Conservation (phyloP, 1,140 invertebrate species). For the Pristionchus pacificus region DNA sequence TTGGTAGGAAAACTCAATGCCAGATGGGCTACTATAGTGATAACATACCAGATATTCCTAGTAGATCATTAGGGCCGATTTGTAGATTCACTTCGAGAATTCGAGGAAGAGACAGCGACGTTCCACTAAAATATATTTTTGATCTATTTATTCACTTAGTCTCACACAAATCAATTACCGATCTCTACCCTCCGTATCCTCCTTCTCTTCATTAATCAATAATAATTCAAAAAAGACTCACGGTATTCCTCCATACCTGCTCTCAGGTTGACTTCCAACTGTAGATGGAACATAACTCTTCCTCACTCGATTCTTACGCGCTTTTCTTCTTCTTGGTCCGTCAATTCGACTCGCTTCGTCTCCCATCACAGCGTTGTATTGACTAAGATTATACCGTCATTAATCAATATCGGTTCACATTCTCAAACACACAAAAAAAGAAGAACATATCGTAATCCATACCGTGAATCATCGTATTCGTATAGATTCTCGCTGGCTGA, state of each 20-base stretch:
- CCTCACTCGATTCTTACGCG: constrained; percentile 23
- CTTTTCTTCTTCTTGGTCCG: constrained; percentile 20
- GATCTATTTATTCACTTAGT: no score
- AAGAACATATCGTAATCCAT: constrained; percentile 3
- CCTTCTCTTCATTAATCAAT: background rate
- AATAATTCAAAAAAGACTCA: no score
- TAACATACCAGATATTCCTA: background rate
- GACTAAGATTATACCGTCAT: no score
- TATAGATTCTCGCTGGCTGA: constrained; percentile 51
- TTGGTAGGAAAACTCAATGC: constrained; percentile 46
- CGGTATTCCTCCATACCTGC: constrained; percentile 46
- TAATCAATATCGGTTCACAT: no score
- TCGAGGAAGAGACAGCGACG: background rate
- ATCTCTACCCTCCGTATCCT: no score
- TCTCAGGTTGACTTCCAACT: constrained; percentile 54
- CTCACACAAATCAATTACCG: no score
- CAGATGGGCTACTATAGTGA: no score
- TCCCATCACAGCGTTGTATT: background rate
- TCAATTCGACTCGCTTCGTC: constrained; percentile 11
- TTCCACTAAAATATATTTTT: background rate
- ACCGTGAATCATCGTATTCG: constrained; percentile 32
- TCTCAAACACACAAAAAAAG: no score
- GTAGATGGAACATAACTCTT: background rate
- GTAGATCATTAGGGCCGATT: background rate
- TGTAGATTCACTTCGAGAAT: background rate